Percentiles rank a stretch among this genome's conserved stretches.
These are phyloP conservation scores for Ailuropoda melanoleuca DNA, from an alignment of 2,113 vertebrate species.

Conservation along the genomic window DNA sequence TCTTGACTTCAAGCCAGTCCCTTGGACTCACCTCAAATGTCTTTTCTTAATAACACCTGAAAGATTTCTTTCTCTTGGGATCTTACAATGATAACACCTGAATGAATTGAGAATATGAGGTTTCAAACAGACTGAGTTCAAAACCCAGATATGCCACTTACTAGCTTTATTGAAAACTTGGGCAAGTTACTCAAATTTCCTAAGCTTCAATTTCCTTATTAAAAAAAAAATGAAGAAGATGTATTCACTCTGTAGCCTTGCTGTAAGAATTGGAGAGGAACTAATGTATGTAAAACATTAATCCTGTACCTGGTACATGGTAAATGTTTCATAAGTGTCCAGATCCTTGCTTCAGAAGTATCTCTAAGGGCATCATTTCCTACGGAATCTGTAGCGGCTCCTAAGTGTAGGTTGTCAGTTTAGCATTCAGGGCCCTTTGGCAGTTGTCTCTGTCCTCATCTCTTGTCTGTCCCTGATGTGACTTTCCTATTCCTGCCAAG, in stretches of 20 bases:
- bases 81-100: neutral
- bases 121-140: neutral
- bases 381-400: neutral
- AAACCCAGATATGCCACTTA: neutral
- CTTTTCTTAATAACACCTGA: neutral
- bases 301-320: neutral
- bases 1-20: neutral
- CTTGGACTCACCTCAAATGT: neutral
- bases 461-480: neutral
- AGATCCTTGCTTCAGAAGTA: slow-evolving; percentile 1
- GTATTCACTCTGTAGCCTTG: neutral
- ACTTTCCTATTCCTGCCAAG: slow-evolving; percentile 38
- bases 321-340: neutral
- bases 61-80: neutral
- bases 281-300: neutral
- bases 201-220: neutral
- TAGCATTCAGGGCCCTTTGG: neutral
- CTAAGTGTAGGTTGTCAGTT: neutral
- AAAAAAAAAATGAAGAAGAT: neutral
- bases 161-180: neutral
- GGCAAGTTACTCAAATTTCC: neutral
- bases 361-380: neutral
- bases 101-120: neutral
- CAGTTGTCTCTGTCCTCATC: neutral
- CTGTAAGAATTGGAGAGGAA: neutral